These are phyloP conservation scores for Bombus huntii DNA, from an alignment of 1,140 invertebrate species.

Conservation along the genomic window DNA sequence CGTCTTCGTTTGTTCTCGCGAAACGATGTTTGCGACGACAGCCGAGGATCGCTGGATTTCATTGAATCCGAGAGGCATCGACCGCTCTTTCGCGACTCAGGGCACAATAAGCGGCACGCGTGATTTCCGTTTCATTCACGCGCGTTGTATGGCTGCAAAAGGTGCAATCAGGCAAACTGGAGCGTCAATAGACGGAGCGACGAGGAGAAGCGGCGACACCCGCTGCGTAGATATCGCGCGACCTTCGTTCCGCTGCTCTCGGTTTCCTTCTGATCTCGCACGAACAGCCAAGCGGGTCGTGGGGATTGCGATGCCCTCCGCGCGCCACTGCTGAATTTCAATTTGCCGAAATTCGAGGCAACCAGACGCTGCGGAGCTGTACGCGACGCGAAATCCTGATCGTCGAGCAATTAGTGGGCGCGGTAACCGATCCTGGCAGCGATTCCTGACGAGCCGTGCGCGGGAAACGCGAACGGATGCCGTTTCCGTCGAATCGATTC, in stretches of 20 bases:
- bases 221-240: constrained; percentile 44
- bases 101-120: constrained; percentile 28
- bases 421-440: constrained; percentile 17
- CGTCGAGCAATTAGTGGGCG: constrained; percentile 54
- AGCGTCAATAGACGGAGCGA: constrained; percentile 37
- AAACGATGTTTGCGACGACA: background rate
- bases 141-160: background rate
- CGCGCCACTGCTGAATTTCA: constrained; percentile 59
- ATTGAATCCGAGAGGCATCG: background rate
- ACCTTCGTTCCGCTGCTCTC: constrained; percentile 45
- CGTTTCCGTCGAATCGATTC: constrained; percentile 4
- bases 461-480: background rate
- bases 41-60: background rate
- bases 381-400: constrained; percentile 62
- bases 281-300: background rate
- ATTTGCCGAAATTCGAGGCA: constrained; percentile 41
- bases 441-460: background rate
- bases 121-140: constrained; percentile 41
- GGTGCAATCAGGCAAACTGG: constrained; percentile 44
- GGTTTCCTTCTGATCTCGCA: background rate
- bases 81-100: background rate
- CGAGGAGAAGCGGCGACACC: background rate
- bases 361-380: background rate
- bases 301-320: background rate
- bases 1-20: background rate